Evolutionary conservation across 2,888 invertebrate species (phyloP), one percentile per base, ranked within the genome.

Genomic region (Noctuana brunneofusca): DNA sequence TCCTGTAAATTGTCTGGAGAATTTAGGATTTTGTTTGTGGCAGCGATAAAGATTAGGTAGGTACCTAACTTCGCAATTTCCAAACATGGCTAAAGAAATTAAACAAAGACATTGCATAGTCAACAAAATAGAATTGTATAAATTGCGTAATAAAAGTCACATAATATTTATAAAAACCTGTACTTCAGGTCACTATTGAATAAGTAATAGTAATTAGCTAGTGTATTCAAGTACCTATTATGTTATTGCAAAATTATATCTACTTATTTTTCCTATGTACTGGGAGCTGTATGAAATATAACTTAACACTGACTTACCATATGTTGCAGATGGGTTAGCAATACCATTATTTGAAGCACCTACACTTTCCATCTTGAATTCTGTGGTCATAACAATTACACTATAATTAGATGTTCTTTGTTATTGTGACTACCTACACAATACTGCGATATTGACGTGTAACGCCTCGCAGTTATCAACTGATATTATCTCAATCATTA

Each of bases 381-480:
- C 20, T 18, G 5, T 20, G n/a, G 35, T 32, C 14, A 9, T 2
- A 16, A n/a, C 9, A 12, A 48, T 11, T 24, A 53, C 46, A 12
- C 35, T 55, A 46, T 59, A 63, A 68, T 65, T 63, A 64, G 66
- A 75, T 79, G 78, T 79, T 77, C 68, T 79, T 79, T 78, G 78
- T 81, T 82, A 75, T 78, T 78, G 69, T 67, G 75, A 71, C 76
- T 69, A 75, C 63, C 76, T 69, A 75, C 63, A 71, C 68, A 72
- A 71, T 69, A 81, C 78, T 80, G 76, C 69, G 74, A 75, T 83
- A 84, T 81, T 80, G 69, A 68, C 70, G 70, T 68, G 73, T 76
- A 74, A 71, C 72, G 75, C 74, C 64, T 49, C 66, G 68, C 71
- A 76, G 69, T 81, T 85, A 86, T 86, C 85, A 74, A 65, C 59